phyloP scores from a whole-genome alignment of 2,797 vertebrate genomes.

The Malacoctenus gilli region DNA sequence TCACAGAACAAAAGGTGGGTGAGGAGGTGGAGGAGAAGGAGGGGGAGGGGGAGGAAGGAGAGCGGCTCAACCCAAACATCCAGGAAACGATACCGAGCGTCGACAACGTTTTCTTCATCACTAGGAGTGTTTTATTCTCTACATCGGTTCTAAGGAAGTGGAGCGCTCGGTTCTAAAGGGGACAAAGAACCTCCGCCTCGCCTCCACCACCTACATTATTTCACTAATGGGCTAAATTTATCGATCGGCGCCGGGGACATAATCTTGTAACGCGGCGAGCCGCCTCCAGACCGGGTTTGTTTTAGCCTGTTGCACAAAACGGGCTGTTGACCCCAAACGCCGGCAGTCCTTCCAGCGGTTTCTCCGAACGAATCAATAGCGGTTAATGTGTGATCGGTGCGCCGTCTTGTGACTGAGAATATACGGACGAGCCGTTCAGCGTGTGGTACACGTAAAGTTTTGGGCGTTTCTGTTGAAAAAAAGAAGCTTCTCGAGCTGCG shows the following conservation, averaged over 20 bases:
- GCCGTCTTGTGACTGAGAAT: constrained; percentile 2
- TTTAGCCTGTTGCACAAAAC: constrained; percentile 54
- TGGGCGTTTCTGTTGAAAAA: too few species aligned
- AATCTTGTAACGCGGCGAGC: constrained; percentile 10
- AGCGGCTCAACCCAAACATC: not conserved
- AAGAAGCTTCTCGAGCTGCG: too few species aligned
- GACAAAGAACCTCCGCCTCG: too few species aligned
- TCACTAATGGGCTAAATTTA: too few species aligned
- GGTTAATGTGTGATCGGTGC: constrained; percentile 72
- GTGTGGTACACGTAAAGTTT: not conserved
- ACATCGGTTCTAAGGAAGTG: too few species aligned
- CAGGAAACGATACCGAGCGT: too few species aligned
- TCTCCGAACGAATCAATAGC: constrained; percentile 73
- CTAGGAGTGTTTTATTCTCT: too few species aligned
- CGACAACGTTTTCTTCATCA: too few species aligned
- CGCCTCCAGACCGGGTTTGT: constrained; percentile 9
- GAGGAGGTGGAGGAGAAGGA: too few species aligned
- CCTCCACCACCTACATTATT: too few species aligned
- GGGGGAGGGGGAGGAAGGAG: not conserved
- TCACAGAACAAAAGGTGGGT: constrained; percentile 10
- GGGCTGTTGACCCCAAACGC: constrained; percentile 42
- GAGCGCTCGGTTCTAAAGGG: too few species aligned
- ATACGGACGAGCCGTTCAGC: constrained; percentile 5
- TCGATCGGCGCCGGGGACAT: constrained; percentile 1
- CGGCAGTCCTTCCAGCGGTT: constrained; percentile 28